A percentile compares a stretch with the other conserved stretches of the same genome.
Evolutionary conservation across 2,113 vertebrate genomes (phyloP).

Genomic region (Leucosticte australis): DNA sequence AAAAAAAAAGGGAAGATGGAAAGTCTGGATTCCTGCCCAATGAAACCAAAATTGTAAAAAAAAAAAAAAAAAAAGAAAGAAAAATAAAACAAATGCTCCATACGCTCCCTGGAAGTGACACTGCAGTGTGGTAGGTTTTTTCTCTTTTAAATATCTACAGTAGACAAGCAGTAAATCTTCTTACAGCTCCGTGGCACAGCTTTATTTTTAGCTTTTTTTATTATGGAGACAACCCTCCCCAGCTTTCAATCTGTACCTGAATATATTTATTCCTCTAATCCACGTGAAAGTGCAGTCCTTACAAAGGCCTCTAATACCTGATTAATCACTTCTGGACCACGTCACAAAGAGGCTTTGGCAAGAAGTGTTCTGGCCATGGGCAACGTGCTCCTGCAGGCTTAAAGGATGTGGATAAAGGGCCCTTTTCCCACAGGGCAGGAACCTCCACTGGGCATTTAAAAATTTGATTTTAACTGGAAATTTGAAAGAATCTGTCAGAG

Average conservation of each 20-base stretch:
- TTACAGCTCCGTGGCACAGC: neutral
- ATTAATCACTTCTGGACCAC: constrained; percentile 16
- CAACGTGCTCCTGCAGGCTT: neutral
- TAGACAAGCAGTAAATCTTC: constrained; percentile 47
- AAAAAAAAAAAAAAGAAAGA: neutral
- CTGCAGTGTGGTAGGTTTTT: neutral
- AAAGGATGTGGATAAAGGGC: neutral
- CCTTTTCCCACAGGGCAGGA: neutral
- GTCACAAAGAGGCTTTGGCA: constrained; percentile 36
- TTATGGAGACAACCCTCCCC: constrained; percentile 15
- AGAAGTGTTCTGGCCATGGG: neutral
- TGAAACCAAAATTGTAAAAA: constrained; percentile 6
- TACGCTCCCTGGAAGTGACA: neutral
- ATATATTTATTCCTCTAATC: constrained; percentile 45
- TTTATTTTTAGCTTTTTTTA: constrained; percentile 56
- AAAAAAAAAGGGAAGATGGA: neutral
- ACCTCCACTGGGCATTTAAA: neutral
- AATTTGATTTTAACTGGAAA: neutral
- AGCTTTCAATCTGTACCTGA: constrained; percentile 31
- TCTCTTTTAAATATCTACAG: constrained; percentile 40
- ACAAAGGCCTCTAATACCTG: constrained; percentile 5
- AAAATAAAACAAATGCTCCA: neutral
- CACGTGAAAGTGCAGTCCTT: constrained; percentile 32
- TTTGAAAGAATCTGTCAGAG: neutral
- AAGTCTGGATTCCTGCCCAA: constrained; percentile 47